Conservation (phyloP, 1,140 invertebrate genomes). For the Lepidotrigona ventralis region DNA sequence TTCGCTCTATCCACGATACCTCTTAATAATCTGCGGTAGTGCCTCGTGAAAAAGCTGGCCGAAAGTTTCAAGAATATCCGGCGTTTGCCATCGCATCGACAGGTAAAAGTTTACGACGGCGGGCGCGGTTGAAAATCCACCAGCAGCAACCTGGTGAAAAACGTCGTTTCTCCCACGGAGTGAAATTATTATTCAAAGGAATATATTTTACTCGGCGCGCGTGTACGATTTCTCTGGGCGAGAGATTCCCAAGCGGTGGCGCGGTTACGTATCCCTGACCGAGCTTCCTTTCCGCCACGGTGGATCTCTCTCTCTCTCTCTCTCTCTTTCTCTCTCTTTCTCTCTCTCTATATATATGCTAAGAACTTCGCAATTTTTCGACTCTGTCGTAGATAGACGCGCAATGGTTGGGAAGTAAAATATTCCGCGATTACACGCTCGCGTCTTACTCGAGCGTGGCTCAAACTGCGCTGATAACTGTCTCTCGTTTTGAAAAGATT, state of each 20-base stretch:
- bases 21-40: neutral
- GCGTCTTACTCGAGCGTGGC: neutral
- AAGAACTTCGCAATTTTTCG: constrained; percentile 12
- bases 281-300: neutral
- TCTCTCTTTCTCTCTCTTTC: neutral
- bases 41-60: neutral
- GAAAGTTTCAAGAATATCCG: neutral
- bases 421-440: constrained; percentile 11
- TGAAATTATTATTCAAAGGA: constrained; percentile 23
- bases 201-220: neutral
- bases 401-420: constrained; percentile 14
- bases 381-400: neutral
- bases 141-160: neutral
- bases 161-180: constrained; percentile 12
- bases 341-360: too few species aligned
- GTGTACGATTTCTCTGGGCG: constrained; percentile 3
- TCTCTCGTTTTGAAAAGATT: constrained; percentile 14
- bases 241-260: neutral
- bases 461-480: constrained; percentile 7
- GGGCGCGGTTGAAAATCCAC: constrained; percentile 25
- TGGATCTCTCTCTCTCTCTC: too few species aligned
- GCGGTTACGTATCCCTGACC: constrained; percentile 1
- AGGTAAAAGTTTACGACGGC: constrained; percentile 16
- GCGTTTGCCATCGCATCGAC: constrained; percentile 7
- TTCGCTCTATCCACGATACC: neutral